Evolutionary conservation across 2,888 invertebrate species (phyloP).

Genomic region (Lobophora halterata): DNA sequence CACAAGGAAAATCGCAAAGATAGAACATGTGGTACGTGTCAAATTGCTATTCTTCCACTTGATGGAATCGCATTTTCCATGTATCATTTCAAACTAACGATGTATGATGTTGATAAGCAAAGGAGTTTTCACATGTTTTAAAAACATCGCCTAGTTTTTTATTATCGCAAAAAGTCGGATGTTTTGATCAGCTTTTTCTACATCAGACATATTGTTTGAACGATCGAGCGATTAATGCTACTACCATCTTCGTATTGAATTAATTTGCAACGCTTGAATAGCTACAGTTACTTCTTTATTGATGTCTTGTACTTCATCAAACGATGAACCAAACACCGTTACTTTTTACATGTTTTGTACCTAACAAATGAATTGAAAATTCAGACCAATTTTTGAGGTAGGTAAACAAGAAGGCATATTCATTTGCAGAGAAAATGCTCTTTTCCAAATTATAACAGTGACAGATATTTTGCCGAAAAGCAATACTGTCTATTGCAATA

Average conservation of each 20-base stretch:
- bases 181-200: slow-evolving; percentile 17
- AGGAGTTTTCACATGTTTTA: too few species aligned
- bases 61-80: too few species aligned
- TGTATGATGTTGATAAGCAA: too few species aligned
- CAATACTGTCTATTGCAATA: too few species aligned
- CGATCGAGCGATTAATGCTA: slow-evolving; percentile 6
- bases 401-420: slow-evolving; percentile 5
- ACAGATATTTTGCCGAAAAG: too few species aligned
- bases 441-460: neutral
- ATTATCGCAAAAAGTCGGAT: slow-evolving; percentile 13
- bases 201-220: slow-evolving; percentile 7
- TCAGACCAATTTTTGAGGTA: slow-evolving; percentile 6
- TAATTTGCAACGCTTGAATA: slow-evolving; percentile 17
- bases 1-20: too few species aligned
- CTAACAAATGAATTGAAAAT: too few species aligned
- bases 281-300: slow-evolving; percentile 19
- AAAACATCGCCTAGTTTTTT: slow-evolving; percentile 7
- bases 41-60: too few species aligned
- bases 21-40: too few species aligned
- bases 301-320: slow-evolving; percentile 14
- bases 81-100: too few species aligned
- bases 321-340: slow-evolving; percentile 14
- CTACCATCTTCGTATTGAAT: slow-evolving; percentile 14
- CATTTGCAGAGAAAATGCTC: neutral
- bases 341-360: too few species aligned